Percentiles rank a stretch among this genome's conserved stretches.
phyloP scores from a whole-genome alignment of 2,888 invertebrate species.

The Sesia bembeciformis region DNA sequence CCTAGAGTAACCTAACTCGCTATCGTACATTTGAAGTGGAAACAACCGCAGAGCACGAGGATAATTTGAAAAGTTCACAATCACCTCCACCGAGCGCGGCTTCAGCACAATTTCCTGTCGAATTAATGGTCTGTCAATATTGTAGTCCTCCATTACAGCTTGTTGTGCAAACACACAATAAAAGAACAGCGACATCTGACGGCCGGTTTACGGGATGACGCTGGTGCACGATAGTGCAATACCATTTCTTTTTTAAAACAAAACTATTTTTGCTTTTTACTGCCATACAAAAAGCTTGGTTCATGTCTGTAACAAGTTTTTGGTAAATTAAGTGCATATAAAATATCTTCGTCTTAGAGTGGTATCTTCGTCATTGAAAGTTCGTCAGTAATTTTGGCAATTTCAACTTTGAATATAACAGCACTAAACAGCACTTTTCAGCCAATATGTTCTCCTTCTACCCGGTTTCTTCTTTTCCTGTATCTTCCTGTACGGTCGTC shows the following conservation, averaged over 20 bases:
- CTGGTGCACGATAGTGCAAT: conserved; percentile 19
- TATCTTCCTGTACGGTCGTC: too few species aligned
- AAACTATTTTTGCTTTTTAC: too few species aligned
- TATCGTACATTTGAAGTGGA: conserved; percentile 42
- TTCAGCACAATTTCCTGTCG: conserved; percentile 71
- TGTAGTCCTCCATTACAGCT: conserved; percentile 64
- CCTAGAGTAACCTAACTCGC: conserved; percentile 6
- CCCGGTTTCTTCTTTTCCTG: too few species aligned
- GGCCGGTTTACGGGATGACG: conserved; percentile 48
- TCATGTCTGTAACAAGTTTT: too few species aligned
- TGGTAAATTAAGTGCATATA: too few species aligned
- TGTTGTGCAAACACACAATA: conserved; percentile 63
- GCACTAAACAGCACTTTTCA: too few species aligned
- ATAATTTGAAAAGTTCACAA: conserved; percentile 74
- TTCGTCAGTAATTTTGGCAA: too few species aligned
- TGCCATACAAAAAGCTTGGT: too few species aligned
- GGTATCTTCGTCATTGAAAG: too few species aligned
- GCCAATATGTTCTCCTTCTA: too few species aligned
- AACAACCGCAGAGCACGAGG: conserved; percentile 53
- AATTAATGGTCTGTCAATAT: conserved; percentile 74
- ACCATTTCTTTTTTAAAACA: not conserved
- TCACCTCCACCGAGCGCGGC: conserved; percentile 58
- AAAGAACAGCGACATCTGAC: conserved; percentile 59
- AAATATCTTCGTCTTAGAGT: too few species aligned
- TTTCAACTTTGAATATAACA: too few species aligned